phyloP scores from a whole-genome alignment of 2,888 invertebrate species.

The Bellardia pandia region DNA sequence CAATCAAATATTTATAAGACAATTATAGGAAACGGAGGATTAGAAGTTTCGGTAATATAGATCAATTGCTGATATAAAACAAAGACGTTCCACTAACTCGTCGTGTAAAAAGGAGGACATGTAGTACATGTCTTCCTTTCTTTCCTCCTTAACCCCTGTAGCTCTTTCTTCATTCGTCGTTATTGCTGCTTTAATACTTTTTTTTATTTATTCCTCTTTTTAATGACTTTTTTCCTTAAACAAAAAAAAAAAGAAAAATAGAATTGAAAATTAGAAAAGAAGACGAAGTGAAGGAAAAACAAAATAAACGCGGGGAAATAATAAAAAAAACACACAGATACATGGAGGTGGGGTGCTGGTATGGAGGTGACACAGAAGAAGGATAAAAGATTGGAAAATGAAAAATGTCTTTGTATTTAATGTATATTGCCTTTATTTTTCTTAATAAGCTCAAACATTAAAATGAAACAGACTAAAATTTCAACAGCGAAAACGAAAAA shows the following conservation, averaged over 20 bases:
- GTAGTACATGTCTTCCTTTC: too few species aligned
- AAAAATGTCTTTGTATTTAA: constrained; percentile 67
- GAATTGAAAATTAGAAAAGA: constrained; percentile 33
- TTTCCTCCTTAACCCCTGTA: neutral
- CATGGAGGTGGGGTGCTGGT: neutral
- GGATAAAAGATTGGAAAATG: constrained; percentile 62
- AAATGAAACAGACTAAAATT: constrained; percentile 9
- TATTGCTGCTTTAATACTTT: constrained; percentile 5
- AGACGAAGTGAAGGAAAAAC: constrained; percentile 1
- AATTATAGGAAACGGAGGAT: too few species aligned
- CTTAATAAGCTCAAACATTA: constrained; percentile 70
- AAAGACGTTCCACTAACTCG: too few species aligned
- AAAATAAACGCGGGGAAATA: constrained; percentile 51
- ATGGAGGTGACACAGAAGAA: constrained; percentile 18
- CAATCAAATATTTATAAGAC: too few species aligned
- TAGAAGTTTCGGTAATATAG: too few species aligned
- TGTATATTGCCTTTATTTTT: constrained; percentile 65
- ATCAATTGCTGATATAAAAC: too few species aligned
- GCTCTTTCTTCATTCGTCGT: neutral
- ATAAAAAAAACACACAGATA: neutral
- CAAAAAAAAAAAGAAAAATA: constrained; percentile 46
- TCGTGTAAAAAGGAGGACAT: too few species aligned
- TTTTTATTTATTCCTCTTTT: constrained; percentile 33
- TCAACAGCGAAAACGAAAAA: constrained; percentile 7
- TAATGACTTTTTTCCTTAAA: constrained; percentile 63